Conservation (phyloP, 2,113 vertebrate species). For the Zootoca vivipara region DNA sequence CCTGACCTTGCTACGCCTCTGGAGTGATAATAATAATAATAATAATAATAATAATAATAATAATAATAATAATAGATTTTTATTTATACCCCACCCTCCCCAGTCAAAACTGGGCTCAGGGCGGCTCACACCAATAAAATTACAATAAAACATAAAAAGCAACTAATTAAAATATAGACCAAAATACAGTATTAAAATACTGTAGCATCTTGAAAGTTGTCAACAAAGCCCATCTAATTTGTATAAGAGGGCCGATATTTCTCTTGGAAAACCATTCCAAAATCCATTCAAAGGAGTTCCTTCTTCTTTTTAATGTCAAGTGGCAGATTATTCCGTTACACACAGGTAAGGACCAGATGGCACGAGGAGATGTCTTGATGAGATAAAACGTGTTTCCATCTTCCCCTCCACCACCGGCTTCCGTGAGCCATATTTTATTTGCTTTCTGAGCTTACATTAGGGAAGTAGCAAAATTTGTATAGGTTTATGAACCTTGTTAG, state of each 20-base stretch:
- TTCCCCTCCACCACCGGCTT: conserved; percentile 52
- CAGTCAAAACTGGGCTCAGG: too few relatives aligned
- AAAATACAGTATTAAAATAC: too few relatives aligned
- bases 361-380: conserved; percentile 51
- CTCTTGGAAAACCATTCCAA: neutral
- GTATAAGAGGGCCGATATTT: neutral
- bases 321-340: conserved; percentile 52
- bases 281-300: neutral
- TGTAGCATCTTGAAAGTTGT: neutral
- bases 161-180: too few relatives aligned
- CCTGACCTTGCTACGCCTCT: too few relatives aligned
- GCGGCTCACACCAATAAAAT: too few relatives aligned
- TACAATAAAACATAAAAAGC: too few relatives aligned
- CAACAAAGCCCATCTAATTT: conserved; percentile 39
- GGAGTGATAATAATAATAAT: too few relatives aligned
- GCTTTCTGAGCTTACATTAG: conserved; percentile 52
- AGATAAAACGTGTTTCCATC: conserved; percentile 32
- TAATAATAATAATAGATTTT: too few relatives aligned
- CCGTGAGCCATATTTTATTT: conserved; percentile 59
- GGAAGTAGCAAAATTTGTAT: conserved; percentile 64
- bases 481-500: conserved; percentile 64
- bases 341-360: conserved; percentile 57
- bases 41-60: too few relatives aligned
- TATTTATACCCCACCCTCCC: too few relatives aligned
- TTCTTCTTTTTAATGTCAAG: conserved; percentile 33